Evolutionary conservation across 2,797 vertebrate species (phyloP).

Genomic region (Macrochelys suwanniensis): DNA sequence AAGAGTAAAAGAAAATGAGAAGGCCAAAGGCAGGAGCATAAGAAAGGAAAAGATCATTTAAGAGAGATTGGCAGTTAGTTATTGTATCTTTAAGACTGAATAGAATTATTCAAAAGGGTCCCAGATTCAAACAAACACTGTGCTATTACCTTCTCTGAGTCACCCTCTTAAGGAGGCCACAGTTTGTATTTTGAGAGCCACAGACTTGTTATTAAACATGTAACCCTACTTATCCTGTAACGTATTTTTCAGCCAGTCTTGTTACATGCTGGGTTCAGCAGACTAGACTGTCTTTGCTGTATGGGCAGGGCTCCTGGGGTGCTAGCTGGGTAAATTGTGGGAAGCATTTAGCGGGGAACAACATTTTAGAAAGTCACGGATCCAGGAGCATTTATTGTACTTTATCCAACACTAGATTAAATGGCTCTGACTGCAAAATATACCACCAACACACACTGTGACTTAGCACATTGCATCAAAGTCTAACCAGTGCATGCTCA

Average conservation of each 20-base stretch:
- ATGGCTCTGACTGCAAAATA: not conserved
- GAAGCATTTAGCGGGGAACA: not conserved
- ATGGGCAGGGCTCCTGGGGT: not conserved
- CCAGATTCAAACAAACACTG: constrained; percentile 57
- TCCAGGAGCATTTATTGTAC: rapidly evolving
- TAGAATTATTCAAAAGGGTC: not conserved
- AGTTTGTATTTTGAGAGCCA: constrained; percentile 38
- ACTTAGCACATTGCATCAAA: not conserved
- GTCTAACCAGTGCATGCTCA: not conserved
- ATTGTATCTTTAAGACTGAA: constrained; percentile 52
- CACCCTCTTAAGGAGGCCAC: not conserved
- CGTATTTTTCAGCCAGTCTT: not conserved
- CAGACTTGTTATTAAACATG: constrained; percentile 50
- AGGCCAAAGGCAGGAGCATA: constrained; percentile 41
- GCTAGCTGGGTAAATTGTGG: not conserved
- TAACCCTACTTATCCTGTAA: not conserved
- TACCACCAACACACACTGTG: not conserved
- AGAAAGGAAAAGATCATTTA: constrained; percentile 46
- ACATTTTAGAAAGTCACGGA: not conserved
- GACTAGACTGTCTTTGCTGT: not conserved
- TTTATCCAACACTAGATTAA: not conserved
- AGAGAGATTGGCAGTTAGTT: constrained; percentile 43
- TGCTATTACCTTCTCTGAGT: constrained; percentile 50
- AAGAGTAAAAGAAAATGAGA: constrained; percentile 26
- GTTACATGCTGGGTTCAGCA: not conserved